phyloP scores from a whole-genome alignment of 2,113 vertebrate genomes.

The Eurystomus gularis region DNA sequence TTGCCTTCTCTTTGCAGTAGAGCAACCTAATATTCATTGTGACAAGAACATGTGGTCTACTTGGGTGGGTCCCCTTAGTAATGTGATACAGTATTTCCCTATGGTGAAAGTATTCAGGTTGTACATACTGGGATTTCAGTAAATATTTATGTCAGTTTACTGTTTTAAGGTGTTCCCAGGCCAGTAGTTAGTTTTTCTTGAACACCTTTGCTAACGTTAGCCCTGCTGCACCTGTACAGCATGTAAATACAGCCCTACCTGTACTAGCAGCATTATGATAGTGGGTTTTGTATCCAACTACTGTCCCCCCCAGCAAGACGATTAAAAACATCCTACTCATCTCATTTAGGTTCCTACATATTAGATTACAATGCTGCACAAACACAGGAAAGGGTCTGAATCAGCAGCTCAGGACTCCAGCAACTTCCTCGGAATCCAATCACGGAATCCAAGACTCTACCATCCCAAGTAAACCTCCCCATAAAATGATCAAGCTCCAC shows the following conservation, averaged over 20 bases:
- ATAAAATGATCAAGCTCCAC: background rate
- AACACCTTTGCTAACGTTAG: background rate
- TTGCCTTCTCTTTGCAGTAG: background rate
- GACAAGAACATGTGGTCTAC: background rate
- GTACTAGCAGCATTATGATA: background rate
- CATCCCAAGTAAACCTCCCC: background rate
- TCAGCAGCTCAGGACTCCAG: constrained; percentile 13
- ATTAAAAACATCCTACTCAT: constrained; percentile 15
- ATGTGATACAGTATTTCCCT: background rate
- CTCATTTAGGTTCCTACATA: constrained; percentile 3
- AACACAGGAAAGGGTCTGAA: background rate
- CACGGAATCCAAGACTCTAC: background rate
- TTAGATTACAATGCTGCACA: background rate
- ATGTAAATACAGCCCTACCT: too few species aligned
- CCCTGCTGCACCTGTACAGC: background rate
- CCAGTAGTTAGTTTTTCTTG: background rate
- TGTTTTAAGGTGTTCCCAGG: background rate
- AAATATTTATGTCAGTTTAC: background rate
- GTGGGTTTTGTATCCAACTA: background rate
- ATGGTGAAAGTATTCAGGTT: background rate
- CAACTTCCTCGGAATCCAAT: background rate
- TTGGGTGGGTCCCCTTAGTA: background rate
- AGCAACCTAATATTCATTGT: background rate
- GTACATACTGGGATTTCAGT: background rate
- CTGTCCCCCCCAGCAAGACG: background rate